Percentiles rank a stretch among this genome's conserved stretches.
Conservation (phyloP, 2,797 vertebrate species). For the Trematomus bernacchii region DNA sequence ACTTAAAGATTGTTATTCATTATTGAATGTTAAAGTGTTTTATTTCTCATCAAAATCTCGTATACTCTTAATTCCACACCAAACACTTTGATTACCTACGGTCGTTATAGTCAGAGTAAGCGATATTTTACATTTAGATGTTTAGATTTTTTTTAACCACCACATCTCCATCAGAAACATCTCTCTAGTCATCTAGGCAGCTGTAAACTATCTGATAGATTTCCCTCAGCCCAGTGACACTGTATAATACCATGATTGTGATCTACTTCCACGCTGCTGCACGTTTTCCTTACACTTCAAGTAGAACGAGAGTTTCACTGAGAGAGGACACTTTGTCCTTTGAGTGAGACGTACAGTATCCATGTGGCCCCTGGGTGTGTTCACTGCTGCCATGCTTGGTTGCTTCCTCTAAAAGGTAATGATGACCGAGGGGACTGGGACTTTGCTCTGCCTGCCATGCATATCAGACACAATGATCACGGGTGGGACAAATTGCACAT, state of each 20-base stretch:
- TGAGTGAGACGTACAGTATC: slow-evolving; percentile 66
- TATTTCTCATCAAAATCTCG: background rate
- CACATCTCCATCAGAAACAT: background rate
- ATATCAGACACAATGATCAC: slow-evolving; percentile 66
- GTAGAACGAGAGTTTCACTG: slow-evolving; percentile 34
- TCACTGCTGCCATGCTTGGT: slow-evolving; percentile 66
- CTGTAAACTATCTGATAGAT: background rate
- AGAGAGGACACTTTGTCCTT: slow-evolving; percentile 69
- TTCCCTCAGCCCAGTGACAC: slow-evolving; percentile 8
- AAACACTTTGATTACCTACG: background rate
- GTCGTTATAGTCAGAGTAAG: too few species aligned
- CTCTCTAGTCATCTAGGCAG: slow-evolving; percentile 12
- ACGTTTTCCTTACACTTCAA: slow-evolving; percentile 37
- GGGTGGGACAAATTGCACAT: slow-evolving; percentile 60
- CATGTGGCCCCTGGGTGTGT: slow-evolving; percentile 64
- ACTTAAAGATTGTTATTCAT: background rate
- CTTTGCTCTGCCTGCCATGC: slow-evolving; percentile 60
- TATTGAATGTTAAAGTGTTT: background rate
- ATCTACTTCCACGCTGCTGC: slow-evolving; percentile 43
- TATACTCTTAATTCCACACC: background rate
- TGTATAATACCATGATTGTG: slow-evolving; percentile 13
- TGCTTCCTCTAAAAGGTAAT: slow-evolving; percentile 79
- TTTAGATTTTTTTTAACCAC: background rate
- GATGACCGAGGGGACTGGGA: slow-evolving; percentile 71
- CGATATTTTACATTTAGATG: too few species aligned